These are phyloP conservation scores for Neoaliturus tenellus DNA, from an alignment of 2,888 invertebrate species.

Conservation along the genomic window DNA sequence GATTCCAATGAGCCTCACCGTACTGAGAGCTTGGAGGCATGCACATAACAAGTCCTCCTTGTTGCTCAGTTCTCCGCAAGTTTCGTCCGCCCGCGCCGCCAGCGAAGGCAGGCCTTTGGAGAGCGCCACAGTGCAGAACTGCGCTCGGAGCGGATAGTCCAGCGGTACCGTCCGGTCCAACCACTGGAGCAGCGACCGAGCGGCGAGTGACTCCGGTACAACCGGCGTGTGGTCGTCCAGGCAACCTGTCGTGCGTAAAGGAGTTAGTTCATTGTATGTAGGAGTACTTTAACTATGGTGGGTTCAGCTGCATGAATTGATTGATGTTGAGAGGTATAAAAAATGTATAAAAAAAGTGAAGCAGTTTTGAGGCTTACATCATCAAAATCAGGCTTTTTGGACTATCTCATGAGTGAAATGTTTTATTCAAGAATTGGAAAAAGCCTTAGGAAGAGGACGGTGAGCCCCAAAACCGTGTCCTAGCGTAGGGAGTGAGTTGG, in stretches of 20 bases:
- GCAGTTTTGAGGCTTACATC: no score
- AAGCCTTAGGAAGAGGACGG: no score
- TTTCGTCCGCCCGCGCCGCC: neutral
- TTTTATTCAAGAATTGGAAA: no score
- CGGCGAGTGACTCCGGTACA: neutral
- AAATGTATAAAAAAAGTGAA: no score
- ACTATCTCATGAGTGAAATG: no score
- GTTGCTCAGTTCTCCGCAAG: neutral
- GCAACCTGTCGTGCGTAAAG: conserved; percentile 2
- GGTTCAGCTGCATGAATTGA: no score
- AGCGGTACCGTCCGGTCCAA: neutral
- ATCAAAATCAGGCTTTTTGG: no score
- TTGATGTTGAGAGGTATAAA: no score
- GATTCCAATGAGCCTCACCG: neutral
- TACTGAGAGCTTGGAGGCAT: neutral
- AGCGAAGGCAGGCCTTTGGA: neutral
- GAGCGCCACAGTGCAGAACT: neutral
- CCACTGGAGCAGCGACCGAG: neutral
- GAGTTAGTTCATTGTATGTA: no score
- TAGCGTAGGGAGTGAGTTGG: no score
- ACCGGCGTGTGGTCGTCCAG: conserved; percentile 14
- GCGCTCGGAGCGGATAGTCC: neutral
- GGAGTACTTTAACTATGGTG: no score
- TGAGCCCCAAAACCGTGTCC: no score
- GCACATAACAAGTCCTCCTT: neutral